Conservation (phyloP, 2,797 vertebrate genomes). For the Falco naumanni region DNA sequence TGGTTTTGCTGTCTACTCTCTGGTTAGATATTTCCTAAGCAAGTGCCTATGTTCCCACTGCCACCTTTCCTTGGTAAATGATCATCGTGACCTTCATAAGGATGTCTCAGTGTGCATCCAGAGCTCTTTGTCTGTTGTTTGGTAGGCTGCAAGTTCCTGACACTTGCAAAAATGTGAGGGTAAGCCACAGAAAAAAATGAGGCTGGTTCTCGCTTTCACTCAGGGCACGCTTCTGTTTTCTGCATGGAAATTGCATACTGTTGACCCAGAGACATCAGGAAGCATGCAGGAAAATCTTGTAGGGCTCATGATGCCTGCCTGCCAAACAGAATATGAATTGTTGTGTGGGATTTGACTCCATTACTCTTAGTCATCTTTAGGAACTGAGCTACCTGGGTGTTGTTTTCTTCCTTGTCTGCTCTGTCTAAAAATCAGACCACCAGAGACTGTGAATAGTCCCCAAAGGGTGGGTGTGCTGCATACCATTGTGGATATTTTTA, state of each 20-base stretch:
- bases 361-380: background rate
- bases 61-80: background rate
- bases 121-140: background rate
- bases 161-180: background rate
- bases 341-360: background rate
- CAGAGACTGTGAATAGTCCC: constrained; percentile 14
- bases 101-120: background rate
- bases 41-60: background rate
- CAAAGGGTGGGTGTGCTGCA: constrained; percentile 53
- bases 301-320: background rate
- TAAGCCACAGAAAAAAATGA: background rate
- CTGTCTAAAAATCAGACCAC: constrained; percentile 13
- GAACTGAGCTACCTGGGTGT: background rate
- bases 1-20: background rate
- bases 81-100: background rate
- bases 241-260: background rate
- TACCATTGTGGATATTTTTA: constrained; percentile 62
- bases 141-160: background rate
- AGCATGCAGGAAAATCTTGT: fast-evolving
- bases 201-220: background rate
- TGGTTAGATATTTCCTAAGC: background rate
- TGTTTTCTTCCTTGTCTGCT: background rate
- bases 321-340: background rate
- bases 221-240: background rate
- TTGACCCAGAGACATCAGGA: background rate